Percentiles rank a stretch among this genome's conserved stretches.
These are phyloP conservation scores for Megaceryle torquata DNA, from an alignment of 2,113 vertebrate species.

Conservation along the genomic window DNA sequence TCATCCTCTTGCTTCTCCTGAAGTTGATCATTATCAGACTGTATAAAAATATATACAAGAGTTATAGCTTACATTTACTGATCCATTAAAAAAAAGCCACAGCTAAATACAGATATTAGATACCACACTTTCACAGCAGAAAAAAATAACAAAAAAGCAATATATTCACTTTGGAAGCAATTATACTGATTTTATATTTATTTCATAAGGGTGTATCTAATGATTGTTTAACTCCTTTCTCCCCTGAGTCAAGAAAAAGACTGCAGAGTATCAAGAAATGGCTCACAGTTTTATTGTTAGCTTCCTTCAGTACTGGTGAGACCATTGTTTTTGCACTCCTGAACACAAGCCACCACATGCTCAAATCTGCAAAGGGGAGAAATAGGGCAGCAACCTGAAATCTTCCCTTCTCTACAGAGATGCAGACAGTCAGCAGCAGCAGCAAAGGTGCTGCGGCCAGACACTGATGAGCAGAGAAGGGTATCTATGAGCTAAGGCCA, in stretches of 20 bases:
- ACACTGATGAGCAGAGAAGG: not conserved
- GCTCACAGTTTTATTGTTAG: not conserved
- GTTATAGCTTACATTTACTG: not conserved
- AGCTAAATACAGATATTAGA: not conserved
- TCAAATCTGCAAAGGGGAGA: not conserved
- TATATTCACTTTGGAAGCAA: not conserved
- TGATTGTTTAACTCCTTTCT: not conserved
- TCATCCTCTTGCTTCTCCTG: conserved; percentile 26
- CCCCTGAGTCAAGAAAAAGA: not conserved
- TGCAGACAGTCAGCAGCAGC: not conserved
- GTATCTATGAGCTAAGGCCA: not conserved
- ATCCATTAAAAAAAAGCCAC: not conserved
- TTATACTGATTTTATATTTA: not conserved
- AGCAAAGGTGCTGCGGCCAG: not conserved
- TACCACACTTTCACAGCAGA: not conserved
- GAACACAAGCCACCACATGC: not conserved
- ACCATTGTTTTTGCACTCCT: not conserved
- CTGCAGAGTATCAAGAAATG: not conserved
- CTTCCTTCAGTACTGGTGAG: not conserved
- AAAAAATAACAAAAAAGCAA: not conserved
- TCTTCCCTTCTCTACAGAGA: not conserved
- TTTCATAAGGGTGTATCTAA: not conserved
- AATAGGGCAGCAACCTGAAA: not conserved
- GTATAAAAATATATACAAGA: not conserved
- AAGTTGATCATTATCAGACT: conserved; percentile 39